phyloP scores from a whole-genome alignment of 2,888 invertebrate genomes.

The Rotaria magnacalcarata region DNA sequence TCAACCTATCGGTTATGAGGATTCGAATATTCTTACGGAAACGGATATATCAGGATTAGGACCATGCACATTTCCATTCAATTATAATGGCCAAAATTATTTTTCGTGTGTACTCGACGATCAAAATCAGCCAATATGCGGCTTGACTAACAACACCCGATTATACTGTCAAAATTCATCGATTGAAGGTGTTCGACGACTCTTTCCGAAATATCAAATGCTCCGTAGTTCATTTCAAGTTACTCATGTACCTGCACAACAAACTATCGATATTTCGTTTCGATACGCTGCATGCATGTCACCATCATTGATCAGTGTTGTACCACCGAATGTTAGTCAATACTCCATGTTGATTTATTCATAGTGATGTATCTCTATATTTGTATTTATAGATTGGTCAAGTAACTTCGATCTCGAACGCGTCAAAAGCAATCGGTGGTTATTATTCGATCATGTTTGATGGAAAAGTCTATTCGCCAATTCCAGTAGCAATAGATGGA shows the following conservation, averaged over 20 bases:
- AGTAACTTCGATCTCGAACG: neutral
- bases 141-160: no score
- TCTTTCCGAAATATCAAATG: no score
- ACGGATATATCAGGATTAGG: neutral
- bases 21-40: neutral
- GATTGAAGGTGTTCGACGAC: no score
- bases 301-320: no score
- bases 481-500: neutral
- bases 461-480: neutral
- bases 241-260: no score
- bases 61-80: conserved; percentile 34
- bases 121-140: neutral
- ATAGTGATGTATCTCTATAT: no score
- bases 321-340: no score
- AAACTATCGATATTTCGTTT: no score
- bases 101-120: neutral
- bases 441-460: neutral
- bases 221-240: no score
- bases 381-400: neutral
- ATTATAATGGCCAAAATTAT: neutral
- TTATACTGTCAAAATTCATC: no score
- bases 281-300: no score
- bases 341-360: no score
- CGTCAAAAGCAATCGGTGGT: conserved; percentile 32
- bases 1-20: conserved; percentile 28